Evolutionary conservation across 2,797 vertebrate genomes (phyloP), one percentile per base, ranked within the genome.

Genomic region (Anguilla anguilla): DNA sequence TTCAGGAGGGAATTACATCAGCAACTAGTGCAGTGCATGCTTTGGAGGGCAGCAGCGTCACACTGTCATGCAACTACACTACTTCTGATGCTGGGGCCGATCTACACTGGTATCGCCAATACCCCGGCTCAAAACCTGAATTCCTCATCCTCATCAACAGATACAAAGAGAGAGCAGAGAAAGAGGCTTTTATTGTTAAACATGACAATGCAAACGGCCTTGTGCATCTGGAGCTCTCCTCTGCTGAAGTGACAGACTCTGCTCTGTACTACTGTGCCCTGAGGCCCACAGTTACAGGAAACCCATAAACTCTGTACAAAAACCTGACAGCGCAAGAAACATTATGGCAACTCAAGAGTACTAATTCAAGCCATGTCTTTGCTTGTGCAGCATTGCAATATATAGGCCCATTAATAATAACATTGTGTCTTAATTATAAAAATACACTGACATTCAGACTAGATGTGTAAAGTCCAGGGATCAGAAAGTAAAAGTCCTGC

Each of bases 1-100:
- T 64, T 74, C n/a, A 74, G 69, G 69, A 74, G 35, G 69, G 31
- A 74, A 74, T 74, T 15, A 74, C 28, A 74, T 74, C 69, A 74
- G 31, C 28, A 31, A 74, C 69, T 6, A 31, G 35, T 74, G 25
- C 31, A 74, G 69, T 31, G 28, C 2, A 74, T 9, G 69, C 69
- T 31, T 11, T 74, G 31, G 69, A 74, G 69, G 28, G 25, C 17
- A 74, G 28, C 69, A 74, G 9, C 3, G 28, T 74, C 11, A 74
- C 69, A 35, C 31, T 74, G 69, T 74, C 69, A 74, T 74, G 69
- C 69, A 74, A 31, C 31, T 74, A 25, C 61, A 25, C 61, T 64
- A 0, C 61, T n/a, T 64, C 61, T n/a, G 4, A n/a, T 64, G 25
- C 61, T n/a, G 2, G 2, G 61, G 2, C 3, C 25, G 2, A 35